Conservation (phyloP, 2,888 invertebrate species). For the Zhengitettix transpicula region DNA sequence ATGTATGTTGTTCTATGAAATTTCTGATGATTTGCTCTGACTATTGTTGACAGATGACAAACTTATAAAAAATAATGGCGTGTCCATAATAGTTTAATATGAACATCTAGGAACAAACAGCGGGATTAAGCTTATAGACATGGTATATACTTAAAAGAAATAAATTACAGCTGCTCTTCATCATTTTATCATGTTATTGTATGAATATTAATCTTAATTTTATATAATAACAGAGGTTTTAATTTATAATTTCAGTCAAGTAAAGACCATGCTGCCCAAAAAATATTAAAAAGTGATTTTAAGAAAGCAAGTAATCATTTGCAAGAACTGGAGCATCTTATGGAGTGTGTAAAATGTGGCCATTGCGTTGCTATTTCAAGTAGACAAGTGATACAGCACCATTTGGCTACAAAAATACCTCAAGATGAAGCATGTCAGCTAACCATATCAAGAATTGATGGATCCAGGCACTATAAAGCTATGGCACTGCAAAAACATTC, state of each 20-base stretch:
- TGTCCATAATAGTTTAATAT: no score
- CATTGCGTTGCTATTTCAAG: conserved; percentile 18
- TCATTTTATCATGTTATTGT: no score
- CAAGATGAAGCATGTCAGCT: conserved; percentile 8
- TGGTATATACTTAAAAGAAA: no score
- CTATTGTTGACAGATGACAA: no score
- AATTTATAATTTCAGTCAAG: background rate
- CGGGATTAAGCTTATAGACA: no score
- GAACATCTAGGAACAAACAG: no score
- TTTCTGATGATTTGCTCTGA: no score
- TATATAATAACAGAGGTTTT: no score
- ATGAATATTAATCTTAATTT: no score
- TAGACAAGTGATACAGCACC: conserved; percentile 12
- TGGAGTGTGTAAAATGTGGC: conserved; percentile 15
- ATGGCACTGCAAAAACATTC: conserved; percentile 14
- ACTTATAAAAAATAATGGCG: no score
- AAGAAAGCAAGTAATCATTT: conserved; percentile 3
- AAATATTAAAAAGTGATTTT: conserved; percentile 1
- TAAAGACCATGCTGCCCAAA: background rate
- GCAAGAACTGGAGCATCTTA: conserved; percentile 14
- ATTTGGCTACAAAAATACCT: conserved; percentile 13
- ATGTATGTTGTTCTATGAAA: no score
- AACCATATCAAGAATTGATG: conserved; percentile 10
- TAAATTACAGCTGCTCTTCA: no score
- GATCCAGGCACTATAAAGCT: conserved; percentile 11